phyloP scores from a whole-genome alignment of 2,888 invertebrate genomes.

The Lathronympha strigana region DNA sequence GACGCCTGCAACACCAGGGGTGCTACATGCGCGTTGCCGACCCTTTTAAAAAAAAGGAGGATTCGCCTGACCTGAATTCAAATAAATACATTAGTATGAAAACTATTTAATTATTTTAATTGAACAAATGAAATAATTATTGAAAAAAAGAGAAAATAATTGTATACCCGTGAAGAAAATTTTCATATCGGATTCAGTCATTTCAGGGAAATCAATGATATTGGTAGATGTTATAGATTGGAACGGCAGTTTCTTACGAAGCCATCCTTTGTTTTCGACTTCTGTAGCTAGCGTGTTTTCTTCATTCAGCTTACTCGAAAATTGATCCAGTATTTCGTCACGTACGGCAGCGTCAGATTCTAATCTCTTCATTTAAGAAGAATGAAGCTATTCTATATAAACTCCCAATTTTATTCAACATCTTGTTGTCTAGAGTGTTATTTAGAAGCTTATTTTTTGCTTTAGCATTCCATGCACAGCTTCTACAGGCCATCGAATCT shows the following conservation, averaged over 20 bases:
- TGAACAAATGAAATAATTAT: background rate
- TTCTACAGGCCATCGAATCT: constrained; percentile 20
- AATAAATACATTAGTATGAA: too few species aligned
- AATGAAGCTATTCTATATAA: constrained; percentile 7
- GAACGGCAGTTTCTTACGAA: constrained; percentile 20
- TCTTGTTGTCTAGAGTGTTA: constrained; percentile 16
- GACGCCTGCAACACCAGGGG: too few species aligned
- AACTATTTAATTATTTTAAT: too few species aligned
- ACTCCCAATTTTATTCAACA: constrained; percentile 3
- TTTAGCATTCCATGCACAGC: constrained; percentile 18
- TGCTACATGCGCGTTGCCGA: too few species aligned
- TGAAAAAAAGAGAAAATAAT: background rate
- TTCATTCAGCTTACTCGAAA: background rate
- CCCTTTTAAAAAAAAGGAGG: too few species aligned
- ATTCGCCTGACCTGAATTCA: too few species aligned
- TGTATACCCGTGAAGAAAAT: background rate
- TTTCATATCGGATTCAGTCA: constrained; percentile 3
- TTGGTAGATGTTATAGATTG: background rate
- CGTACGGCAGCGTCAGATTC: background rate
- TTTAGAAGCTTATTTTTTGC: constrained; percentile 15
- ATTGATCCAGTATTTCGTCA: constrained; percentile 4
- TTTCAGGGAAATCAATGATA: constrained; percentile 15
- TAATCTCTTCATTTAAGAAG: constrained; percentile 6
- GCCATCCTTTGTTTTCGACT: constrained; percentile 20
- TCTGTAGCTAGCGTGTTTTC: constrained; percentile 12